A percentile compares a stretch with the other conserved stretches of the same genome.
These are phyloP conservation scores for Eucidaris tribuloides DNA, from an alignment of 35 echinoderm and acorn worm species.

Conservation along the genomic window DNA sequence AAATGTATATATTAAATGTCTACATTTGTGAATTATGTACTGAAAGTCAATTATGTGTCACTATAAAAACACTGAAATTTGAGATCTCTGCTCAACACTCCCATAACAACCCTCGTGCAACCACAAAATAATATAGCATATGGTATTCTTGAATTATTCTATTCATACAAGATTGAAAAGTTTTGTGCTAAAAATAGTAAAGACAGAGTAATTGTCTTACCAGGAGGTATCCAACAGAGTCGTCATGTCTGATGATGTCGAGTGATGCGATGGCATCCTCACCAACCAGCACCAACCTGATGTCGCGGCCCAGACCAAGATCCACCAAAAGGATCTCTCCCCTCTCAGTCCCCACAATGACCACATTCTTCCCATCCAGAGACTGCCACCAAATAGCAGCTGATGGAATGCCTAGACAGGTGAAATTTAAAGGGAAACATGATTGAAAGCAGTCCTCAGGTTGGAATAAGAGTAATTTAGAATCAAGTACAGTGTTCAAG, in stretches of 20 bases:
- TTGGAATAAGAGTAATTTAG: not conserved
- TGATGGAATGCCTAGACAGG: conserved; percentile 44
- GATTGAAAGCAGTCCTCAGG: too few species aligned
- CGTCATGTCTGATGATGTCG: conserved; percentile 31
- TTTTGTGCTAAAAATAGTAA: not conserved
- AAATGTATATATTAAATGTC: too few species aligned
- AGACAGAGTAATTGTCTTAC: conserved; percentile 6
- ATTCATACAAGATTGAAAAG: not conserved
- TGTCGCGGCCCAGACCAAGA: conserved; percentile 19
- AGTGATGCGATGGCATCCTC: conserved; percentile 26
- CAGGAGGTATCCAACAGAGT: conserved; percentile 22
- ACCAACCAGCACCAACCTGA: conserved; percentile 12
- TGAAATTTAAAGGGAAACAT: too few species aligned
- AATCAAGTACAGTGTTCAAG: too few species aligned
- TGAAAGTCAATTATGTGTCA: too few species aligned
- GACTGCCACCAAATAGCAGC: conserved; percentile 38
- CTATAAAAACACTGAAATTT: too few species aligned
- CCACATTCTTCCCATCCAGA: conserved; percentile 11
- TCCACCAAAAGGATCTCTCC: conserved; percentile 57
- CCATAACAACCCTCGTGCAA: too few species aligned
- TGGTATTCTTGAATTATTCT: not conserved
- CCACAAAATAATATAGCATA: too few species aligned
- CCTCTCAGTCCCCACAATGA: conserved; percentile 39
- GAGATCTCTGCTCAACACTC: too few species aligned
- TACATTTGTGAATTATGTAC: too few species aligned